Conservation (phyloP, 2,113 vertebrate genomes). For the Thermophis baileyi region DNA sequence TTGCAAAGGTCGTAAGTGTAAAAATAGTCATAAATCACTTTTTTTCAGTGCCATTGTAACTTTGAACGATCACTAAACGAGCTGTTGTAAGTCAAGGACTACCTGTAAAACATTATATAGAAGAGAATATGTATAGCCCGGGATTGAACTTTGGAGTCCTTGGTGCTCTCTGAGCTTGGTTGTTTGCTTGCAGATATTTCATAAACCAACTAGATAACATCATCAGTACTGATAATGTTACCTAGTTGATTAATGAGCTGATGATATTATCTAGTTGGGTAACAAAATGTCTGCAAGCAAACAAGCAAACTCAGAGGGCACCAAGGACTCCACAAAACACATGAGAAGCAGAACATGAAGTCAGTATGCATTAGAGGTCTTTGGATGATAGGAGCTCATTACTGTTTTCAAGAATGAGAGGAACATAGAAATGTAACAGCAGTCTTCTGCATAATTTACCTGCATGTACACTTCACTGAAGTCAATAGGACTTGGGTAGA, state of each 20-base stretch:
- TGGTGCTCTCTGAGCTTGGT: not conserved
- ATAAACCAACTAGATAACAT: not conserved
- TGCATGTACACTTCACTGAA: not conserved
- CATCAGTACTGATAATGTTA: not conserved
- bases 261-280: not conserved
- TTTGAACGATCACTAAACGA: not conserved
- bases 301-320: not conserved
- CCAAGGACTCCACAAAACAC: not conserved
- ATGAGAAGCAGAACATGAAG: not conserved
- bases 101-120: not conserved
- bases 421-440: too few species aligned
- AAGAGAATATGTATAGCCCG: not conserved
- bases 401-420: not conserved
- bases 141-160: not conserved
- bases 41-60: not conserved
- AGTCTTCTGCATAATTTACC: not conserved
- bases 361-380: not conserved
- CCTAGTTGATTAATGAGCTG: not conserved
- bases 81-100: not conserved
- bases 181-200: not conserved
- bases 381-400: not conserved
- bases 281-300: not conserved
- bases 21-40: not conserved
- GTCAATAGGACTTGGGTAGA: not conserved
- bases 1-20: not conserved